Percentiles rank a stretch among this genome's conserved stretches.
phyloP scores from a whole-genome alignment of 2,113 vertebrate species.

The Mormyrus iriodes region DNA sequence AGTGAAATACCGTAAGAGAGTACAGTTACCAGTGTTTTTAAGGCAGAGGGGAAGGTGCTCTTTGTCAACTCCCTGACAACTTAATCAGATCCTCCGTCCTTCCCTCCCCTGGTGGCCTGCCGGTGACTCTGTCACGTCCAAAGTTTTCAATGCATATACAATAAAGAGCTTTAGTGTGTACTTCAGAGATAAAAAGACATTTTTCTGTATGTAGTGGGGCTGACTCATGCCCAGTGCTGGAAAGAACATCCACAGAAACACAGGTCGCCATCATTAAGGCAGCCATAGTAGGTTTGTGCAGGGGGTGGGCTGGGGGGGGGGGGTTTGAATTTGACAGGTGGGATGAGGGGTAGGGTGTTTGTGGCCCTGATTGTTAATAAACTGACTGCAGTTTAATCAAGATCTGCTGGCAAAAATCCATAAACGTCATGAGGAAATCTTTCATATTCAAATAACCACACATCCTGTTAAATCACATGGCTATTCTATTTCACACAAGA shows the following conservation, averaged over 20 bases:
- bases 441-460: background rate
- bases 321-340: background rate
- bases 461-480: background rate
- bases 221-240: background rate
- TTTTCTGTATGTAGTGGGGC: slow-evolving; percentile 1
- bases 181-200: slow-evolving; percentile 30
- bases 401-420: background rate
- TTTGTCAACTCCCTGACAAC: slow-evolving; percentile 31
- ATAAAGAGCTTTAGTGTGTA: slow-evolving; percentile 31
- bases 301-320: background rate
- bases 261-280: background rate
- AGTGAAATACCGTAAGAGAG: background rate
- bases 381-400: background rate
- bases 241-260: background rate
- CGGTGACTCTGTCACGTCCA: slow-evolving; percentile 27
- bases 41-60: slow-evolving; percentile 7
- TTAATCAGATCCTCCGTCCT: slow-evolving; percentile 36
- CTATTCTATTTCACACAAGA: background rate
- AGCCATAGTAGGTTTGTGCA: background rate
- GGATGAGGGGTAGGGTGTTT: background rate
- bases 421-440: background rate
- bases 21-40: background rate
- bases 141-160: slow-evolving; percentile 41
- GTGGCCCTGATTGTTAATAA: slow-evolving; percentile 5
- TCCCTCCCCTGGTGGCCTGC: slow-evolving; percentile 15